These are phyloP conservation scores for Chamaea fasciata DNA, from an alignment of 2,113 vertebrate genomes.

Conservation along the genomic window DNA sequence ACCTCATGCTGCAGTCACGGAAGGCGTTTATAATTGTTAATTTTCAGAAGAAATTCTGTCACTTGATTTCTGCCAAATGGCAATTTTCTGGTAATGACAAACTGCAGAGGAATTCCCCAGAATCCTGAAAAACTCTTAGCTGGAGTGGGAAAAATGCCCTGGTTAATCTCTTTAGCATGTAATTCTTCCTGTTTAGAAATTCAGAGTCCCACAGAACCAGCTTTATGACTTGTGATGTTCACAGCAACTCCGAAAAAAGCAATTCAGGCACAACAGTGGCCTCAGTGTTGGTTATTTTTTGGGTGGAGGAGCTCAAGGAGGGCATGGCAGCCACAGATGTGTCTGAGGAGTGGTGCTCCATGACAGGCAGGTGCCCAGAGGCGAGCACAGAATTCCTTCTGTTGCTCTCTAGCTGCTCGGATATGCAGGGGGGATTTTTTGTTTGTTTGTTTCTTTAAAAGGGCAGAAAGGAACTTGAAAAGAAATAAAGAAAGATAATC, in stretches of 20 bases:
- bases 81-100: background rate
- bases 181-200: background rate
- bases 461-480: background rate
- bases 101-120: background rate
- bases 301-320: background rate
- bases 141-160: background rate
- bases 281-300: background rate
- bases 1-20: background rate
- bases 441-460: background rate
- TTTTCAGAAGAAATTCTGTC: slow-evolving; percentile 11
- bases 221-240: background rate
- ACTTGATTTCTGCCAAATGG: background rate
- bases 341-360: background rate
- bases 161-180: background rate
- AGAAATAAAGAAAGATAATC: background rate
- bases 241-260: background rate
- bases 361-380: background rate
- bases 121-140: background rate
- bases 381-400: background rate
- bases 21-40: background rate
- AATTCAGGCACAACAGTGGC: background rate
- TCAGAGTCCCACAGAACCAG: background rate
- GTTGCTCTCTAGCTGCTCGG: background rate
- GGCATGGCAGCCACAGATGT: background rate
- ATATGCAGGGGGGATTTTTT: background rate